These are phyloP conservation scores for Fragum whitleyi DNA, from an alignment of 2,888 invertebrate genomes.

Conservation along the genomic window DNA sequence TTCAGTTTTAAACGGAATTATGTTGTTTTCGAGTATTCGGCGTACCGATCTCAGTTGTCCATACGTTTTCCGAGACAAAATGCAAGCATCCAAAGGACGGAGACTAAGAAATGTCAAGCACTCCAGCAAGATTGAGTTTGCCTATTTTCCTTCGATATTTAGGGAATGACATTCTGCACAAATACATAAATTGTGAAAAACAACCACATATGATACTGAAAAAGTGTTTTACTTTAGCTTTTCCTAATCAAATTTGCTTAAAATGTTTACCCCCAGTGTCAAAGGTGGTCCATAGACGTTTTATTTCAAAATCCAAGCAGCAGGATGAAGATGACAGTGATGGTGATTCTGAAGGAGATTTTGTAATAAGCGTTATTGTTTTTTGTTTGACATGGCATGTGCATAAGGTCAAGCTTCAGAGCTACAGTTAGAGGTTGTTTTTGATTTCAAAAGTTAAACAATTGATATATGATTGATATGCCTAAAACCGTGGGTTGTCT, in stretches of 20 bases:
- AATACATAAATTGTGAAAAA: neutral
- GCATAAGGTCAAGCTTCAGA: neutral
- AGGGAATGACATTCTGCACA: neutral
- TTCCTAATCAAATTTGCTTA: neutral
- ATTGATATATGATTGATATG: too few species aligned
- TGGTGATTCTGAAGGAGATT: slow-evolving; percentile 1
- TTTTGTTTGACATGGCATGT: neutral
- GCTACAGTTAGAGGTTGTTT: neutral
- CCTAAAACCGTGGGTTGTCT: too few species aligned
- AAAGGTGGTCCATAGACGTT: neutral
- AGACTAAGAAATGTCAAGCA: slow-evolving; percentile 12
- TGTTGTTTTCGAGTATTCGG: neutral
- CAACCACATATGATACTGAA: neutral
- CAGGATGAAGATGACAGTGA: slow-evolving; percentile 15
- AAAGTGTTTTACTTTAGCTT: neutral
- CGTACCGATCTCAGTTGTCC: neutral
- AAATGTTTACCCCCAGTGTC: neutral
- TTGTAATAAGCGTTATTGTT: neutral
- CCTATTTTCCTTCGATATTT: neutral
- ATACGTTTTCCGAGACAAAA: neutral
- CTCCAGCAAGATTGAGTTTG: neutral
- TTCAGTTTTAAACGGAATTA: too few species aligned
- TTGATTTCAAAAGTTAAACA: too few species aligned
- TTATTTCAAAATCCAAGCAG: neutral
- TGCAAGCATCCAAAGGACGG: too few species aligned